Base-by-base conservation (phyloP, 2,888 invertebrate genomes). In the Phalangium opilio region DNA sequence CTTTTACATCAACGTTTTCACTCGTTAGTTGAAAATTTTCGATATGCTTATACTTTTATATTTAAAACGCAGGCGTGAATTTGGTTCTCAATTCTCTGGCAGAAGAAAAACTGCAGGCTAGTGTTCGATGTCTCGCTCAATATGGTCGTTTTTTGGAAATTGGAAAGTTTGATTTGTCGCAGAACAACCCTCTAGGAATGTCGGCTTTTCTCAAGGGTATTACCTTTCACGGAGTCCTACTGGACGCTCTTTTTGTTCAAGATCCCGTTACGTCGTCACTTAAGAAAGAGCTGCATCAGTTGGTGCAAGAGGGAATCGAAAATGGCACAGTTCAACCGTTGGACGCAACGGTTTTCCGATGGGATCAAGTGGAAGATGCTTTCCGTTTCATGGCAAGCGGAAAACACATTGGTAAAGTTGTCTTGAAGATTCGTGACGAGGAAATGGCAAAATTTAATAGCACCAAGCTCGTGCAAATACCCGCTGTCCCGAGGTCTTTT, bases 111-210 rank as follows among this genome's bases (percentile, higher is more conserved):
- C 73, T 98, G 49, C 86, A 83, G 65, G 93, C 95, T 3, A 90
- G 90, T 48, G 75, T 96, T 17, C 77, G 95, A 59, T 89, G 95
- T 63, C 72, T 96, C 52, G 91, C 90, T 1, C 72, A 78, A 55
- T 89, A 90, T 64, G 96, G 95, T 15, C 78, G 93, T 51, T 98
- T 98, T 74, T 73, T 95, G 54, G 96, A 98, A 73, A 96, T 98
- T 63, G 96, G 96, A 61, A 98, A 98, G 69, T 87, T 83, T 58
- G 96, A 98, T 70, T 72, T 98, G 53, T 85, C 89, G 53, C 89
- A 90, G 64, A 85, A 98, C 67, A 77, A 78, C 3, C 71, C 79
- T n/a, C 69, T 90, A 36, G 71, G 71, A 63, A 49, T 57, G 70
- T 62, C 69, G 4, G 55, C 69, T 17, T 69, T 73, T 58, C 58